These are phyloP conservation scores for Platysteira castanea DNA, from an alignment of 2,113 vertebrate genomes.

Conservation along the genomic window DNA sequence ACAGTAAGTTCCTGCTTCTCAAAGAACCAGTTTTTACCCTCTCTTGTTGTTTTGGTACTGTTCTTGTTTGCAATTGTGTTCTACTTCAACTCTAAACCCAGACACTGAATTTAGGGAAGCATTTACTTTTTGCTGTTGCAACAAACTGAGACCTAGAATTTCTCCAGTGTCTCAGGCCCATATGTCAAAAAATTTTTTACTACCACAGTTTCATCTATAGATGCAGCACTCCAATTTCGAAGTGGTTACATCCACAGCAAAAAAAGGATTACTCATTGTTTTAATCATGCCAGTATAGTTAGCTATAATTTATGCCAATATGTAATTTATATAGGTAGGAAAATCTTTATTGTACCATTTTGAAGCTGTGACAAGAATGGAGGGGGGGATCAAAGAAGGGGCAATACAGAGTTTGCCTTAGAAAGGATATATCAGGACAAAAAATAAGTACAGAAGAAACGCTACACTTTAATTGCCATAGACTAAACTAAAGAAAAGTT, in stretches of 20 bases:
- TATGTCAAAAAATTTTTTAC: not conserved
- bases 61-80: not conserved
- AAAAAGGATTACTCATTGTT: not conserved
- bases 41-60: not conserved
- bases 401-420: not conserved
- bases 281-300: not conserved
- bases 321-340: not conserved
- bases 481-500: constrained; percentile 44
- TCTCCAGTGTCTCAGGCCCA: not conserved
- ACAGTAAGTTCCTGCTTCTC: not conserved
- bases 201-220: not conserved
- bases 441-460: constrained; percentile 37
- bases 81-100: not conserved
- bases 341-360: not conserved
- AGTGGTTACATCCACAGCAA: not conserved
- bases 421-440: not conserved
- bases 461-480: constrained; percentile 49
- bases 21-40: not conserved
- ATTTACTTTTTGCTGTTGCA: not conserved
- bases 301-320: not conserved
- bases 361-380: not conserved
- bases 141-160: not conserved
- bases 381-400: fast-evolving
- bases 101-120: not conserved
- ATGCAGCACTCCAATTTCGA: not conserved